Base-by-base conservation (phyloP, 1,140 invertebrate genomes). In the Drosophila melanica region DNA sequence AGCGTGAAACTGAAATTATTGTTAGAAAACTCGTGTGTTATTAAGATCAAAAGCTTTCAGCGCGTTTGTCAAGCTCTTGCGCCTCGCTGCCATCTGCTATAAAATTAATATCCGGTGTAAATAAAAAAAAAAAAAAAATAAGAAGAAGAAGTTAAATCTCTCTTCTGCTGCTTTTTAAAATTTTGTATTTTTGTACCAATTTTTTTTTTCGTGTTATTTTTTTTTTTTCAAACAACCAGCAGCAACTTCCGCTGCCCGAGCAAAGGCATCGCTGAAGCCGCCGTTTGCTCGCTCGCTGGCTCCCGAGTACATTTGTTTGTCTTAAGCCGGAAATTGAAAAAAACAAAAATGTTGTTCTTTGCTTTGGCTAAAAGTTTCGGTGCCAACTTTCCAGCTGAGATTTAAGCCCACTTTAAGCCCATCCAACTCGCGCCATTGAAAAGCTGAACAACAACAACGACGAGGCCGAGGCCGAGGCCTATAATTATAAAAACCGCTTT, bases 21-120 rank as follows among this genome's bases (percentile, higher is more conserved):
- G 71, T 77, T 63, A 62, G 78, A 62, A 59, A 64, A 53, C 57
- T 74, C 70, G 59, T 65, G 60, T 60, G 68, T 59, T 57, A 51
- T 66, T 59, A 58, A 87, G 82, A 87, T 87, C 79, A 87, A 89
- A 87, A 79, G 82, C 80, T 50, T 57, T 66, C 62, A 75, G 55
- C 59, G 81, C 77, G 66, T 85, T 89, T 87, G 79, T 87, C 81
- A 86, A 81, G 81, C 69, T 65, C 47, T 53, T 63, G 77, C 70
- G 62, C 65, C 69, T 76, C 55, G 62, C 45, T 60, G 55, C 44
- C 64, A 65, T 65, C 82, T 87, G 76, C 79, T 87, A 87, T 87
- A 87, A 87, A 87, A 87, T 87, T 87, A 87, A 87, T 87, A 87
- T 87, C 82, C 82, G 82, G 82, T 87, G 82, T 89, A 87, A 87